Percentiles rank a stretch among this genome's conserved stretches.
Conservation (phyloP, 1,140 invertebrate genomes). For the Palaemon carinicauda region DNA sequence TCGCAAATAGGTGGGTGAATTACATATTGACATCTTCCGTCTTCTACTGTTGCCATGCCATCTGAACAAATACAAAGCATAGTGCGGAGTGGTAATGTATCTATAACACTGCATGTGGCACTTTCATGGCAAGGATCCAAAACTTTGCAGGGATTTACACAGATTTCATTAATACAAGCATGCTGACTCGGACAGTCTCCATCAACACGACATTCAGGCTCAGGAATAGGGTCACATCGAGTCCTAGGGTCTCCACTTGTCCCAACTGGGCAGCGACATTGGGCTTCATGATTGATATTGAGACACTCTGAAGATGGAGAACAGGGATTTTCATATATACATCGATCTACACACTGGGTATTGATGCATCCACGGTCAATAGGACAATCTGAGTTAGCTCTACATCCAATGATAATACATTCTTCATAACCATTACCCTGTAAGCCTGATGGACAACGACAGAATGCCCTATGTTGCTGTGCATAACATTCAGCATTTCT, state of each 20-base stretch:
- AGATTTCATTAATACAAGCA: slow-evolving; percentile 83
- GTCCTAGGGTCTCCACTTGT: slow-evolving; percentile 82
- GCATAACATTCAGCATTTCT: slow-evolving; percentile 83
- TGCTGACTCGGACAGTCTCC: slow-evolving; percentile 80
- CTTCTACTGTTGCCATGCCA: slow-evolving; percentile 74
- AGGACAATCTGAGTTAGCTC: slow-evolving; percentile 87
- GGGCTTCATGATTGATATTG: slow-evolving; percentile 80
- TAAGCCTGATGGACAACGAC: slow-evolving; percentile 81
- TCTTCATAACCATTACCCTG: slow-evolving; percentile 79
- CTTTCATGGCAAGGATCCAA: slow-evolving; percentile 82
- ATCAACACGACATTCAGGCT: slow-evolving; percentile 81
- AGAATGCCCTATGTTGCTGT: slow-evolving; percentile 77
- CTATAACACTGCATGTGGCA: slow-evolving; percentile 80
- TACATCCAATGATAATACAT: slow-evolving; percentile 84
- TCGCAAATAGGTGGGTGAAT: slow-evolving; percentile 56
- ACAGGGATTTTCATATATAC: slow-evolving; percentile 78
- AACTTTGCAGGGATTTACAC: slow-evolving; percentile 81
- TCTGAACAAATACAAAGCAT: slow-evolving; percentile 86
- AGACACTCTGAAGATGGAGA: slow-evolving; percentile 79
- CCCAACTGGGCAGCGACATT: slow-evolving; percentile 80
- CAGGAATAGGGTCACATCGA: slow-evolving; percentile 75
- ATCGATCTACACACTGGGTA: slow-evolving; percentile 86
- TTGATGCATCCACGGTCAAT: slow-evolving; percentile 83
- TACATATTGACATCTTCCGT: slow-evolving; percentile 75
- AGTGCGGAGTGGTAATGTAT: slow-evolving; percentile 81